phyloP scores from a whole-genome alignment of 2,888 invertebrate species.

The Saturnia japonica region DNA sequence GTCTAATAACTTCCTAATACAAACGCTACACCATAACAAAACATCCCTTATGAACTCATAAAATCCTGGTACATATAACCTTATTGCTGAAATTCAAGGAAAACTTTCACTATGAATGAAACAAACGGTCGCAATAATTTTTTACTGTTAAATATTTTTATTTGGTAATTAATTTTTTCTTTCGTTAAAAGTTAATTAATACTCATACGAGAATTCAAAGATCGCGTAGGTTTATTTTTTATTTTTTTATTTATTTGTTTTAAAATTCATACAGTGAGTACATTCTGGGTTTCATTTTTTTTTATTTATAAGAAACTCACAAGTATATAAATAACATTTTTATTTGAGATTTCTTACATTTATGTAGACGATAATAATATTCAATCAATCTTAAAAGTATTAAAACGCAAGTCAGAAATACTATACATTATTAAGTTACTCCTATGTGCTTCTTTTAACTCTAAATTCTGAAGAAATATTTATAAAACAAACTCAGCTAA shows the following conservation, averaged over 20 bases:
- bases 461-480: background rate
- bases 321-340: too few species aligned
- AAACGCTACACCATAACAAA: background rate
- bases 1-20: slow-evolving; percentile 30
- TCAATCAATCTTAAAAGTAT: too few species aligned
- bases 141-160: too few species aligned
- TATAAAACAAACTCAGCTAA: background rate
- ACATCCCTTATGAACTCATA: background rate
- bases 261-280: too few species aligned
- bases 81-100: slow-evolving; percentile 13
- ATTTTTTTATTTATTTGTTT: too few species aligned
- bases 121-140: too few species aligned
- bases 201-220: background rate
- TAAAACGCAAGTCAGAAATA: background rate
- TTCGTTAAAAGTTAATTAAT: background rate
- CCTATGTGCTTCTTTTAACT: background rate
- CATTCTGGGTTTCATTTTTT: too few species aligned
- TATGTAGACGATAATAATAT: too few species aligned
- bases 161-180: too few species aligned
- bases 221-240: background rate
- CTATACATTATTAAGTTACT: too few species aligned
- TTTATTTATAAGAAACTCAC: too few species aligned
- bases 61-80: slow-evolving; percentile 8
- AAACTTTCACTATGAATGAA: slow-evolving; percentile 2
- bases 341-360: too few species aligned